These are phyloP conservation scores for Sterrhoptilus dennistouni DNA, from an alignment of 2,113 vertebrate genomes.

Conservation along the genomic window DNA sequence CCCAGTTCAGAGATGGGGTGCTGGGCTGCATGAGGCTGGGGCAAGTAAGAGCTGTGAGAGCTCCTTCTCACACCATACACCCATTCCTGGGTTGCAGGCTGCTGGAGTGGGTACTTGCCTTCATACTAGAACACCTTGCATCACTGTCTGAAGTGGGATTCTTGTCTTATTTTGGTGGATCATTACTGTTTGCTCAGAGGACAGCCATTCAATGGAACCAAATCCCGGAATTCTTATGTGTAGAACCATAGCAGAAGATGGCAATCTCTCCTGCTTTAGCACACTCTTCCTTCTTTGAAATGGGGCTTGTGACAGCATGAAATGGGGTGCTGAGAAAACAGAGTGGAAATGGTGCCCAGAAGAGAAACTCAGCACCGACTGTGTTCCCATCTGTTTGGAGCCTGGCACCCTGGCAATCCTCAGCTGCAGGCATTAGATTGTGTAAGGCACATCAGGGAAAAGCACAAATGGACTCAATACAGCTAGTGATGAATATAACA, in stretches of 20 bases:
- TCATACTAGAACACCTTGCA: not conserved
- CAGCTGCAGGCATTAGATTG: not conserved
- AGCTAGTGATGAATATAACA: not conserved
- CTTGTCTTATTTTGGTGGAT: not conserved
- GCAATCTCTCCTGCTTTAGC: not conserved
- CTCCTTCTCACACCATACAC: rapidly evolving
- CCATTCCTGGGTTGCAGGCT: not conserved
- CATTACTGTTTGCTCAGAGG: not conserved
- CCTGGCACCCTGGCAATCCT: not conserved
- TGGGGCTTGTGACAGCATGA: not conserved
- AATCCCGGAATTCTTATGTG: not conserved
- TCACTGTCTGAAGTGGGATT: not conserved
- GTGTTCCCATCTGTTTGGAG: not conserved
- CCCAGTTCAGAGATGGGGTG: not conserved
- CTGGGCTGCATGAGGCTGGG: not conserved
- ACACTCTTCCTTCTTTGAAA: not conserved
- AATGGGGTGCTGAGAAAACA: not conserved
- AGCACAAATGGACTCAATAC: not conserved
- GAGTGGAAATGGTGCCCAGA: not conserved
- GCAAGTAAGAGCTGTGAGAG: not conserved
- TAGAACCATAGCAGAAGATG: not conserved
- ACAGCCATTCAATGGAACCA: not conserved
- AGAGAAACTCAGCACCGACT: not conserved
- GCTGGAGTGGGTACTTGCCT: not conserved
- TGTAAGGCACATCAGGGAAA: not conserved